Percentiles rank a stretch among this genome's conserved stretches.
phyloP scores from a whole-genome alignment of 2,113 vertebrate species.

The Nesoenas mayeri region DNA sequence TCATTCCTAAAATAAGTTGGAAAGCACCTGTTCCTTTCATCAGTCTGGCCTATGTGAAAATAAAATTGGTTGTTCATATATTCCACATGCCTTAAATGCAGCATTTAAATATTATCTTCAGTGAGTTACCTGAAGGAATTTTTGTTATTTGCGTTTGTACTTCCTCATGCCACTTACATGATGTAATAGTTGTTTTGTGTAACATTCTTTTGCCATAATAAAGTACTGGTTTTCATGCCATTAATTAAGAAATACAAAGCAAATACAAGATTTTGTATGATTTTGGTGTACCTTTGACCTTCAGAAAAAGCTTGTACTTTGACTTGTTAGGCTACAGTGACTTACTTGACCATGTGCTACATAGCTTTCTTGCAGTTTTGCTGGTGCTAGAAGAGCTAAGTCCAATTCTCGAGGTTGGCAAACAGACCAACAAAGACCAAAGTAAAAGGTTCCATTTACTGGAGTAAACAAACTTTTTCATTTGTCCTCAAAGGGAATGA shows the following conservation, averaged over 20 bases:
- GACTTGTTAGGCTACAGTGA: neutral
- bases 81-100: conserved; percentile 23
- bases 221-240: conserved; percentile 15
- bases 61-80: conserved; percentile 21
- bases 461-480: neutral
- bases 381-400: conserved; percentile 33
- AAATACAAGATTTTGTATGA: conserved; percentile 1
- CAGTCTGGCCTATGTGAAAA: neutral
- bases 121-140: conserved; percentile 56
- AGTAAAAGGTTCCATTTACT: neutral
- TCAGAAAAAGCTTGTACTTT: neutral
- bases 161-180: conserved; percentile 35
- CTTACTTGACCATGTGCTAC: neutral
- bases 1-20: conserved; percentile 1
- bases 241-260: conserved; percentile 4
- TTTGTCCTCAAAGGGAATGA: neutral
- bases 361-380: conserved; percentile 2
- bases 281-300: conserved; percentile 14
- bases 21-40: conserved; percentile 53
- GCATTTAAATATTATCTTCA: conserved; percentile 41
- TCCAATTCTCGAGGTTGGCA: neutral
- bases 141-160: conserved; percentile 52
- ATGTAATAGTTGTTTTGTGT: conserved; percentile 39
- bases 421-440: neutral
- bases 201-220: conserved; percentile 45